Evolutionary conservation across 2,888 invertebrate species (phyloP), one percentile per base, ranked within the genome.

Genomic region (Pachliopta kotzebuea): DNA sequence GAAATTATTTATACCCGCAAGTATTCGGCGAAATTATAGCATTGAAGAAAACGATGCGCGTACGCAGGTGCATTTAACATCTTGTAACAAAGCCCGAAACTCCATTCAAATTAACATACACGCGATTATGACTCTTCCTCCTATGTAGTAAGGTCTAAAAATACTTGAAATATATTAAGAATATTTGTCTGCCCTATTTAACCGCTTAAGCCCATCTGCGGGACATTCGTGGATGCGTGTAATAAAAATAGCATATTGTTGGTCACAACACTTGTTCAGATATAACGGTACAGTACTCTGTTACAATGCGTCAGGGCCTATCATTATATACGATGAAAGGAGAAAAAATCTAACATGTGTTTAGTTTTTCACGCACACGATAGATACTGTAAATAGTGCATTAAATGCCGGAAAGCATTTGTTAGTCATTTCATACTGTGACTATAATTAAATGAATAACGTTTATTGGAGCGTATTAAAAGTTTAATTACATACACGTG

Each of bases 51-150:
- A 70, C 63, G 67, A 74, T 74, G 76, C 78, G 77, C 72, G 59
- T 62, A 74, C 78, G 86, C 89, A 89, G 87, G 87, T 88, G 90
- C 76, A 75, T 71, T 69, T 26, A 45, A 61, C 58, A 63, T 58
- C 56, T 57, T 62, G 60, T 42, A 52, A 29, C 60, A 31, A 55
- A 60, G 56, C 56, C 29, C 52, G n/a, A 26, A 42, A 4, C 23
- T 57, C 23, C 17, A 54, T 54, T 17, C 24, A 21, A 53, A 9
- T 26, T n/a, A 20, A 45, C 24, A 7, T 8, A 0, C 14, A 55
- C 7, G 2, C 17, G 6, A 56, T 53, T 49, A 31, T 53, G 26
- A 56, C 8, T 53, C 29, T 17, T 64, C 37, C 0, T 0, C 0
- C 14, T 24, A 29, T 0, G 17, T 60, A 61, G 67, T 68, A 68